Evolutionary conservation across 2,113 vertebrate genomes (phyloP).

Genomic region (Hiodon alosoides): DNA sequence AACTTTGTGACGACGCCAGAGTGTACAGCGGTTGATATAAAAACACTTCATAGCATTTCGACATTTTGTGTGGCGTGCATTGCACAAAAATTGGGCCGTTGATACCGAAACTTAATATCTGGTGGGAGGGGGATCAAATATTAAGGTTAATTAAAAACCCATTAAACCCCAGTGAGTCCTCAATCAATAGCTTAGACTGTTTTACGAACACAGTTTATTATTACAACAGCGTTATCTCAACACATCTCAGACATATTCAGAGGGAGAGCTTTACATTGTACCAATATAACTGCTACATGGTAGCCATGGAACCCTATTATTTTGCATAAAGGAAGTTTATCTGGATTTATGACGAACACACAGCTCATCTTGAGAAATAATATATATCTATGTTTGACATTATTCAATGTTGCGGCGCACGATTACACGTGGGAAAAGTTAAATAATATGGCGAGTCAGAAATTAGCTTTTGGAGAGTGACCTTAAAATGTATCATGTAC

Average conservation of each 20-base stretch:
- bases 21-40: background rate
- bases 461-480: too few species aligned
- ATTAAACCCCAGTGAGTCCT: background rate
- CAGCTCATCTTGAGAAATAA: background rate
- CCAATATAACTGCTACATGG: background rate
- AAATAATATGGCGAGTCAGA: too few species aligned
- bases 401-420: background rate
- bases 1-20: background rate
- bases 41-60: background rate
- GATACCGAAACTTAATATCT: background rate
- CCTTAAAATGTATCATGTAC: too few species aligned
- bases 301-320: background rate
- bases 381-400: background rate
- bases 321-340: background rate
- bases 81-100: background rate
- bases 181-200: background rate
- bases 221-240: background rate
- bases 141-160: background rate
- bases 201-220: background rate
- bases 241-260: background rate
- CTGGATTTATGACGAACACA: slow-evolving; percentile 3
- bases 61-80: slow-evolving; percentile 1
- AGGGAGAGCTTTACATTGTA: background rate
- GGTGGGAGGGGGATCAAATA: background rate
- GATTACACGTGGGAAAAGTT: background rate